Evolutionary conservation across 2,888 invertebrate species (phyloP).

Genomic region (Tipula helvola): DNA sequence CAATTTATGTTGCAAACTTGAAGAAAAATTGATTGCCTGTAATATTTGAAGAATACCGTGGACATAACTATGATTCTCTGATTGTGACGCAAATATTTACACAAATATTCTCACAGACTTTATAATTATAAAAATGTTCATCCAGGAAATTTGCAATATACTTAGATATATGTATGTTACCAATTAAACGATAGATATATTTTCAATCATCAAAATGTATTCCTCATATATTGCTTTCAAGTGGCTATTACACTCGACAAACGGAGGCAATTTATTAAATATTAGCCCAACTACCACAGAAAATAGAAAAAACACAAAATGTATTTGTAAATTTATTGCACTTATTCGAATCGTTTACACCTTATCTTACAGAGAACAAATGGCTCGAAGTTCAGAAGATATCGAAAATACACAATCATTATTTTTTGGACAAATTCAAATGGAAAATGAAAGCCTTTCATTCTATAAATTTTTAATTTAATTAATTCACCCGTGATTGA

Average conservation of each 20-base stretch:
- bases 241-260: background rate
- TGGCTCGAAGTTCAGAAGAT: too few relatives aligned
- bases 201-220: background rate
- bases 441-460: too few relatives aligned
- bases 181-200: background rate
- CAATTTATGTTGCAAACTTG: background rate
- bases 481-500: too few relatives aligned
- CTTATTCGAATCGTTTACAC: background rate
- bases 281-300: background rate
- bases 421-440: too few relatives aligned
- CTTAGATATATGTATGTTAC: background rate
- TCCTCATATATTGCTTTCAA: background rate
- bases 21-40: background rate
- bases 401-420: too few relatives aligned
- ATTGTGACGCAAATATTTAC: background rate
- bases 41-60: background rate
- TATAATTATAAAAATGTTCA: background rate
- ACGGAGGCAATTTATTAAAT: background rate
- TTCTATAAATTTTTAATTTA: too few relatives aligned
- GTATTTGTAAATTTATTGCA: background rate
- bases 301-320: background rate
- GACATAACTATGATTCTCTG: background rate
- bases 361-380: background rate
- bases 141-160: background rate
- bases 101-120: background rate